Evolutionary conservation across 2,888 invertebrate species (phyloP), one percentile per base, ranked within the genome.

Genomic region (Campoletis raptor): DNA sequence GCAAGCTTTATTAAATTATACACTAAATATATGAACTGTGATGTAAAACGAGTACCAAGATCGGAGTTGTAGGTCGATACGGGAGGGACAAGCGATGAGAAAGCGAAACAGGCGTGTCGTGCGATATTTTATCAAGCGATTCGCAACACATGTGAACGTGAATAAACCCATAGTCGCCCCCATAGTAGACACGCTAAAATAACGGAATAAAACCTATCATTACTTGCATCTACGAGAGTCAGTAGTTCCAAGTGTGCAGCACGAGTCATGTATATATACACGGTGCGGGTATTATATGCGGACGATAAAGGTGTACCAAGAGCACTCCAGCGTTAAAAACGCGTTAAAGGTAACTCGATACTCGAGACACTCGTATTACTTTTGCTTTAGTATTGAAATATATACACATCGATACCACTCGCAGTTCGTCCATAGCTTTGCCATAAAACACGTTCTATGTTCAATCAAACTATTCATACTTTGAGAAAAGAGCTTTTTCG

Each of bases 111-210:
- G 85, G 80, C 81, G 72, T 54, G 77, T 42, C 76, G 54, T 42
- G 72, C 69, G 81, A 87, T 87, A 86, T 85, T 89, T 89, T 85
- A 89, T 85, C 85, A 88, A 85, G 82, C 83, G 87, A 87, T 88
- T 88, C 76, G 74, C 82, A 64, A 79, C 78, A 67, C 72, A 36
- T 21, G 37, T 3, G 66, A 37, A 82, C 73, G 77, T 54, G 81
- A 78, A 78, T 79, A 78, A 82, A 85, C 67, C 48, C 37, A 12
- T 3, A 40, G 15, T 12, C 57, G 67, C 67, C 40, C 10, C 21
- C 40, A 40, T 24, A 57, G n/a, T 40, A 57, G 30, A 30, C 57
- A 40, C 67, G 73, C 12, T 61, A 61, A 61, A 74, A 57, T 74
- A 74, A 74, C 74, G 74, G 74, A 74, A 57, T 40, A 57, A 57